Evolutionary conservation across 92 coral and sea anemone species (phyloP).

Genomic region (Epizoanthus illoricatus): DNA sequence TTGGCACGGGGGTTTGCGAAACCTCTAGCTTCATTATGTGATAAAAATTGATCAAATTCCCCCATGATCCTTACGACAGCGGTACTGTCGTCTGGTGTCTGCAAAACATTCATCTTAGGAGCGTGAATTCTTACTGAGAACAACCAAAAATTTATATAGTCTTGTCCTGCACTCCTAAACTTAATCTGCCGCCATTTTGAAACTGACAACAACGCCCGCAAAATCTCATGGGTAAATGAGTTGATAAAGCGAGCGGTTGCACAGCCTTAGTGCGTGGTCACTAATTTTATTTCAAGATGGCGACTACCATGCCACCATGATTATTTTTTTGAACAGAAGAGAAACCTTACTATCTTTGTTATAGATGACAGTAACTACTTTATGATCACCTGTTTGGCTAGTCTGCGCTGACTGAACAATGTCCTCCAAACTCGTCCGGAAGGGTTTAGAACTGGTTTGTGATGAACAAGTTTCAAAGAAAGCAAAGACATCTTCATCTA

Average conservation of each 20-base stretch:
- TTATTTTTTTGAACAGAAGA: too few relatives aligned
- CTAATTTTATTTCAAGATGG: too few relatives aligned
- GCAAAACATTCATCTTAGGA: constrained; percentile 69
- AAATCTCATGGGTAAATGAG: constrained; percentile 22
- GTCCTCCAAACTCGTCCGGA: constrained; percentile 89
- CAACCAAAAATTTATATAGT: not conserved
- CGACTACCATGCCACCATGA: too few relatives aligned
- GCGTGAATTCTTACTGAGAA: not conserved
- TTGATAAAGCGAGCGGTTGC: not conserved
- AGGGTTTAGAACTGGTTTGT: constrained; percentile 75
- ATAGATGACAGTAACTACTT: too few relatives aligned
- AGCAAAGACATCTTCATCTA: constrained; percentile 26
- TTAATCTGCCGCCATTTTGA: constrained; percentile 34
- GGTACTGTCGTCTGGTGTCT: constrained; percentile 97
- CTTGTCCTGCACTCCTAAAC: not conserved
- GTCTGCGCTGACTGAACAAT: constrained; percentile 22
- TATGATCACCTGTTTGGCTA: too few relatives aligned
- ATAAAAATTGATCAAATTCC: constrained; percentile 80
- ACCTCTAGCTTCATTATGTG: constrained; percentile 54
- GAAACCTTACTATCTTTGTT: too few relatives aligned
- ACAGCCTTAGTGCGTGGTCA: not conserved
- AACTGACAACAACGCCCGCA: constrained; percentile 3
- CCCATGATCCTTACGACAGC: constrained; percentile 93
- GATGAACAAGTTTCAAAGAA: constrained; percentile 32
- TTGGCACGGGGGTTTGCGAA: constrained; percentile 55